Evolutionary conservation across 1,140 invertebrate genomes (phyloP), one percentile per base, ranked within the genome.

Genomic region (Patella vulgata): DNA sequence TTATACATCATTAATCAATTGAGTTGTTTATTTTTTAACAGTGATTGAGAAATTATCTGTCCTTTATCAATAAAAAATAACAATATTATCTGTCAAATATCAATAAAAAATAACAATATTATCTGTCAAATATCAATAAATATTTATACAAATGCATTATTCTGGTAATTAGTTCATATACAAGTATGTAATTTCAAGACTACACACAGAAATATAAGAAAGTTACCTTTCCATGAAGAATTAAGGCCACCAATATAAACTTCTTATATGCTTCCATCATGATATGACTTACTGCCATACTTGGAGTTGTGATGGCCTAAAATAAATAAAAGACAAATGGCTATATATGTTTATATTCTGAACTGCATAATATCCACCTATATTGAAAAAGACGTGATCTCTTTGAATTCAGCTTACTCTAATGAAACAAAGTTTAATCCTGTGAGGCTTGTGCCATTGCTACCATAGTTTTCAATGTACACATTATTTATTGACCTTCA

Each of bases 261-360:
- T 98, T 98, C 85, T 98, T 98, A 77, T 97, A 98, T 12, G 95
- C 91, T 86, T 98, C 96, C 27, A 98, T 84, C 94, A 98, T 97
- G 63, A 98, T 95, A 79, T 97, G 93, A 64, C 95, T 97, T 23
- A 98, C 92, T 31, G 94, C 94, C 84, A 93, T 89, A 55, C 94
- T 92, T 1, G 95, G 95, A 21, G 94, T 95, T 12, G 94, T 96
- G 47, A 97, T 90, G 63, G 91, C 94, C 46, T 85, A 68, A 4
- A 69, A 57, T 36, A 61, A 21, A 54, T 21, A 56, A 3, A 56
- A 63, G n/a, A n/a, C n/a, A n/a, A n/a, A n/a, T n/a, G n/a, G n/a
- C n/a, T n/a, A n/a, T n/a, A n/a, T n/a, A n/a, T n/a, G n/a, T n/a
- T n/a, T n/a, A n/a, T n/a, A n/a, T n/a, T 55, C 27, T 50, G 6